These are phyloP conservation scores for Torymus texanus DNA, from an alignment of 2,888 invertebrate genomes.

Conservation along the genomic window DNA sequence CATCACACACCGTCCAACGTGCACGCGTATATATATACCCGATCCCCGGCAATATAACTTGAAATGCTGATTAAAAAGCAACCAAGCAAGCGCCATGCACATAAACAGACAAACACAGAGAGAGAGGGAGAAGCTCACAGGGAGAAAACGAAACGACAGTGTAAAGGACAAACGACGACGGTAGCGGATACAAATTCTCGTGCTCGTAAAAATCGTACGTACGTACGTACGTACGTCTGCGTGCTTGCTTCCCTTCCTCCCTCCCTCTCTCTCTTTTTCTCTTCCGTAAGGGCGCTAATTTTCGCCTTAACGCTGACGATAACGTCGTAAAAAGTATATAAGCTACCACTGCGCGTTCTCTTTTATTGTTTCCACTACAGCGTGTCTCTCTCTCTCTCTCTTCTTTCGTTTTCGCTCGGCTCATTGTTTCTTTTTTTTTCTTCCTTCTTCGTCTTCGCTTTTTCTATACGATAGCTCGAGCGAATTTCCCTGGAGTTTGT, in stretches of 20 bases:
- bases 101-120: background rate
- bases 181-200: conserved; percentile 67
- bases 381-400: conserved; percentile 1
- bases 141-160: background rate
- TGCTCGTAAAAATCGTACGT: conserved; percentile 69
- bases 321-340: conserved; percentile 59
- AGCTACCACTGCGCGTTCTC: conserved; percentile 3
- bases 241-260: conserved; percentile 19
- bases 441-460: background rate
- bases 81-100: background rate
- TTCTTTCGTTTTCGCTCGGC: background rate
- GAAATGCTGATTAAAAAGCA: background rate
- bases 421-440: background rate
- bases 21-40: no score
- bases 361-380: conserved; percentile 17
- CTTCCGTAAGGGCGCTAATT: conserved; percentile 66
- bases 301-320: conserved; percentile 66
- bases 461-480: background rate
- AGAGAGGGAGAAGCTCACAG: background rate
- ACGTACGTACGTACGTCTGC: conserved; percentile 14
- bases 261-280: conserved; percentile 29
- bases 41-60: no score
- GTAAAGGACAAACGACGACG: no score
- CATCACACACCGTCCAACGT: no score
- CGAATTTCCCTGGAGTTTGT: conserved; percentile 37